Base-by-base conservation (phyloP, 2,888 invertebrate genomes). In the Andrena bucephala region DNA sequence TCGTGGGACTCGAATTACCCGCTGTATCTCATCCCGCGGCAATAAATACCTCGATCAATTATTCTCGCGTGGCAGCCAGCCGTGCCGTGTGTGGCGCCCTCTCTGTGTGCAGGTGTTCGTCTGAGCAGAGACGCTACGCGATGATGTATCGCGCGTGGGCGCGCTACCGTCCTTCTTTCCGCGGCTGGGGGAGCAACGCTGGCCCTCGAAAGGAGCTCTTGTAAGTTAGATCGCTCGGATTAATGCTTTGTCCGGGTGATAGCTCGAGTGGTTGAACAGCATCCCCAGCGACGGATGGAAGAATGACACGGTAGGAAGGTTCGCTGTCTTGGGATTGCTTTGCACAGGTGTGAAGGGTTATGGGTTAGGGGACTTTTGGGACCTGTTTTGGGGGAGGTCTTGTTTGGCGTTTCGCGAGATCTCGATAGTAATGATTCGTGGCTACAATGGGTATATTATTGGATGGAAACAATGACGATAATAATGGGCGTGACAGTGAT, bases 11-110 rank as follows among this genome's bases (percentile, higher is more conserved):
- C 76, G 81, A 88, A 86, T 88, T 86, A 81, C 77, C 75, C 78
- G 73, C 72, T 69, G 72, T 62, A 74, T 85, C 87, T 85, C 85
- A 69, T 77, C 81, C 81, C 59, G 67, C 24, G 76, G 78, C 80
- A 86, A 86, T 85, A 85, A 84, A 87, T 86, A 86, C 78, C 82
- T 74, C 77, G 83, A 88, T 86, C 85, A 85, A 88, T 88, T 88
- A 88, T 83, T 78, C 82, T 60, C 63, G 79, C 66, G 31, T 67
- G 63, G 50, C 77, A 54, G 59, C 50, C 66, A 42, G 48, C 52
- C 62, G 29, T 52, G 52, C 27, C 52, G 65, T 69, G 71, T 33
- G 27, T 42, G 20, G 29, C 42, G 62, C 10, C 57, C 57, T 57
- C 57, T 57, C 57, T 57, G 29, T 66, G 36, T 48, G 57, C 70